Percentiles rank a stretch among this genome's conserved stretches.
Conservation (phyloP, 2,888 invertebrate genomes). For the Eupithecia inturbata region DNA sequence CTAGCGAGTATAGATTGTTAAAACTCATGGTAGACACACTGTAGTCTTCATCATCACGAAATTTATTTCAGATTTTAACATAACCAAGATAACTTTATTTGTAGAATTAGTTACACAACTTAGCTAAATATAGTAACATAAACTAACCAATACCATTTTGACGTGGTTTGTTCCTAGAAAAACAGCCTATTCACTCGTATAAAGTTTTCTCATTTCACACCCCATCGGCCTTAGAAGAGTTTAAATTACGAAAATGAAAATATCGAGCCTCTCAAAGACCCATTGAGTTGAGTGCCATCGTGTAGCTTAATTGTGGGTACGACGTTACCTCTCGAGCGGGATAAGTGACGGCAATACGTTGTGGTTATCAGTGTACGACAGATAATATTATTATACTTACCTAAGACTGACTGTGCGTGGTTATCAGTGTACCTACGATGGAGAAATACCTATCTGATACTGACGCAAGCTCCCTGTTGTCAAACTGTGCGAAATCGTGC, state of each 20-base stretch:
- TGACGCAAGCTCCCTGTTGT: neutral
- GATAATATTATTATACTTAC: neutral
- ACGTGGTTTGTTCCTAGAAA: neutral
- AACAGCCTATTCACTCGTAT: neutral
- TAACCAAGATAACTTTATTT: too few relatives aligned
- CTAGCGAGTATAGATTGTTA: too few relatives aligned
- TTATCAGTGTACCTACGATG: neutral
- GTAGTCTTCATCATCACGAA: neutral
- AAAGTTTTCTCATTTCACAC: slow-evolving; percentile 26
- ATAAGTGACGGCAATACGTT: slow-evolving; percentile 24
- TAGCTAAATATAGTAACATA: too few relatives aligned
- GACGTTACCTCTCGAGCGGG: slow-evolving; percentile 40
- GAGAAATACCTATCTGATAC: neutral
- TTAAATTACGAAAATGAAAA: slow-evolving; percentile 29
- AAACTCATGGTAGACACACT: too few relatives aligned
- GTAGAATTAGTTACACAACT: too few relatives aligned
- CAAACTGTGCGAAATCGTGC: neutral
- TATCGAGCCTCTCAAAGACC: slow-evolving; percentile 41
- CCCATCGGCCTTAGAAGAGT: slow-evolving; percentile 26
- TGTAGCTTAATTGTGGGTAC: slow-evolving; percentile 49
- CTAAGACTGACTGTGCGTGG: too few relatives aligned
- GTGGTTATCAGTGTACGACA: neutral
- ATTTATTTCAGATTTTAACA: neutral
- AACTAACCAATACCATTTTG: too few relatives aligned
- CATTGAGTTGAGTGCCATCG: slow-evolving; percentile 42